Percentiles rank a stretch among this genome's conserved stretches.
phyloP scores from a whole-genome alignment of 1,140 invertebrate species.

The Polypedilum pembai region DNA sequence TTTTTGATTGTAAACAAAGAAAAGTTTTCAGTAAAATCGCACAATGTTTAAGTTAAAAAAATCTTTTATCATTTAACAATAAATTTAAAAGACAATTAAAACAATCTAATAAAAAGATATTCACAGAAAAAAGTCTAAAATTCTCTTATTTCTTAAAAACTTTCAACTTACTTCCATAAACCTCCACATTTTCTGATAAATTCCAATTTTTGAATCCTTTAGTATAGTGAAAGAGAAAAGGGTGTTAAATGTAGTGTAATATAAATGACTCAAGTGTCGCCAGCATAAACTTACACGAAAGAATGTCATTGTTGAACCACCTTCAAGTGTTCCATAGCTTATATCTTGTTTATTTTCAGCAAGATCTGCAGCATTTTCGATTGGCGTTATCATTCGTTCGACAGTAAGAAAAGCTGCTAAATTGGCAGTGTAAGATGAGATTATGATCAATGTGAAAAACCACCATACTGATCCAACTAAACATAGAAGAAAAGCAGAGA shows the following conservation, averaged over 20 bases:
- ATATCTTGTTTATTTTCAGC: slow-evolving; percentile 85
- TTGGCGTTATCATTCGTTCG: slow-evolving; percentile 92
- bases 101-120: too few relatives aligned
- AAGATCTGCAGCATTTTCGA: slow-evolving; percentile 90
- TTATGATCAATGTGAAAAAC: slow-evolving; percentile 98
- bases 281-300: slow-evolving; percentile 65
- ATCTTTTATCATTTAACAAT: too few relatives aligned
- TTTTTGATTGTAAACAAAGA: too few relatives aligned
- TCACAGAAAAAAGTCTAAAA: too few relatives aligned
- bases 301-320: slow-evolving; percentile 94
- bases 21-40: too few relatives aligned
- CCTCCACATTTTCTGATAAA: slow-evolving; percentile 95
- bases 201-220: slow-evolving; percentile 90
- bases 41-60: too few relatives aligned
- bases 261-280: neutral
- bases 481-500: too few relatives aligned
- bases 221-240: neutral
- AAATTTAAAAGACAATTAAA: too few relatives aligned
- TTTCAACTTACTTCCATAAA: slow-evolving; percentile 75
- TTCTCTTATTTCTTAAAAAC: too few relatives aligned
- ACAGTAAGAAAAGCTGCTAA: slow-evolving; percentile 94
- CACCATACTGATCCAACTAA: slow-evolving; percentile 91
- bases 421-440: slow-evolving; percentile 97
- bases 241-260: slow-evolving; percentile 8
- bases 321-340: slow-evolving; percentile 84